phyloP scores from a whole-genome alignment of 2,888 invertebrate species.

The Fissipunctia ypsillon region DNA sequence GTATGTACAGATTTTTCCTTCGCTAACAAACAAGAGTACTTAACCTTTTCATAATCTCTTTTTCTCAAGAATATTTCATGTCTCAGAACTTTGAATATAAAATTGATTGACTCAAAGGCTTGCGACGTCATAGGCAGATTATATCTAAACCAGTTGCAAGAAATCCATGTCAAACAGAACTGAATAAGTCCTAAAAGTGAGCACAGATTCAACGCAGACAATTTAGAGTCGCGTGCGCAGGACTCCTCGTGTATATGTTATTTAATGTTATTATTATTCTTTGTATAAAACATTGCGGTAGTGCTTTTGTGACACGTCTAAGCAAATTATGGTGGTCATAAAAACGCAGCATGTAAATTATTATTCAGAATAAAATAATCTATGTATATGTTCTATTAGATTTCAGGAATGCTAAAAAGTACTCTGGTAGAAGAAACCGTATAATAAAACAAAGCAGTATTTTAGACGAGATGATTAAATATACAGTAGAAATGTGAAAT shows the following conservation, averaged over 20 bases:
- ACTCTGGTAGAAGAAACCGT: not conserved
- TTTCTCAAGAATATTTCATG: constrained; percentile 14
- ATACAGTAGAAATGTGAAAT: not conserved
- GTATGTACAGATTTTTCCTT: not conserved
- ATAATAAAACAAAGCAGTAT: not conserved
- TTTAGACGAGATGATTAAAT: not conserved
- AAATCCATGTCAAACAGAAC: constrained; percentile 51
- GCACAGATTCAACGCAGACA: constrained; percentile 33
- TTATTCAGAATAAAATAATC: not conserved
- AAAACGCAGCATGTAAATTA: constrained; percentile 19
- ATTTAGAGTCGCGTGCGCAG: constrained; percentile 54
- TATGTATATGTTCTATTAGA: not conserved
- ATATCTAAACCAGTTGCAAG: constrained; percentile 41
- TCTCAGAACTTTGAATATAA: constrained; percentile 11
- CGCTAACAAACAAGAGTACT: not conserved
- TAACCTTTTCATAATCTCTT: not conserved
- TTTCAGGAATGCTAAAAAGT: not conserved
- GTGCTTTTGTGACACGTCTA: constrained; percentile 9
- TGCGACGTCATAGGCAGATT: constrained; percentile 27
- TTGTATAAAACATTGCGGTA: constrained; percentile 25
- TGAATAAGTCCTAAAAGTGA: constrained; percentile 41
- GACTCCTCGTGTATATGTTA: constrained; percentile 31
- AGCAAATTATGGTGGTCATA: constrained; percentile 10
- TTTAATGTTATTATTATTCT: constrained; percentile 37
- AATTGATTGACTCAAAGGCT: constrained; percentile 24